Conservation (phyloP, 2,888 invertebrate species). For the Ormyrus rosae region DNA sequence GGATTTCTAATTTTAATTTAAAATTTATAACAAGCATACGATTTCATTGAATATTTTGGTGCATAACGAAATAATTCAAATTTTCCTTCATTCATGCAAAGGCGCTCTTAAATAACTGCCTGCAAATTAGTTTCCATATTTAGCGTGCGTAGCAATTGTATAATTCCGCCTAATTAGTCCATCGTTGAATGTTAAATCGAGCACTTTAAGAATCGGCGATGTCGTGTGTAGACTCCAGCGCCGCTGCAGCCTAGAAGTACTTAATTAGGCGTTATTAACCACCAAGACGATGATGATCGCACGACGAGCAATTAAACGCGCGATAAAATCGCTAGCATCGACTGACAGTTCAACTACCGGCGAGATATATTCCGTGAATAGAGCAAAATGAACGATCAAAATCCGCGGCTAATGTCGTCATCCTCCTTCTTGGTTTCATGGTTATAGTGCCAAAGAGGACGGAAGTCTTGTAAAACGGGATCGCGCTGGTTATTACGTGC, state of each 20-base stretch:
- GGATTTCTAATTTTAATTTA: no score
- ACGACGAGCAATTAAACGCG: neutral
- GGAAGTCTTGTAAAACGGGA: no score
- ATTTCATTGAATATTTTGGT: no score
- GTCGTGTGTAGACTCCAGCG: neutral
- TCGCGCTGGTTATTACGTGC: no score
- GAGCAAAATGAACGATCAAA: no score
- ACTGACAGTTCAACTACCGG: neutral
- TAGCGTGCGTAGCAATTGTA: neutral
- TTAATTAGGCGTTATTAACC: neutral
- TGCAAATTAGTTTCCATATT: no score
- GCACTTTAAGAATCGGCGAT: neutral
- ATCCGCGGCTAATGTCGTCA: neutral
- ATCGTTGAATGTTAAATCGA: conserved; percentile 16
- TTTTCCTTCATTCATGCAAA: no score
- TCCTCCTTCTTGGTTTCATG: neutral
- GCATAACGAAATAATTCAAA: no score
- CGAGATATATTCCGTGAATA: neutral
- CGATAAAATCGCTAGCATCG: neutral
- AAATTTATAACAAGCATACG: no score
- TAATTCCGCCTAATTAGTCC: conserved; percentile 18
- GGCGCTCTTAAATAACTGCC: no score
- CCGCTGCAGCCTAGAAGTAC: neutral
- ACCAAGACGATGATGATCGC: neutral
- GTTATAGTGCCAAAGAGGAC: no score